phyloP scores from a whole-genome alignment of 2,797 vertebrate species.

The Potorous gilbertii region DNA sequence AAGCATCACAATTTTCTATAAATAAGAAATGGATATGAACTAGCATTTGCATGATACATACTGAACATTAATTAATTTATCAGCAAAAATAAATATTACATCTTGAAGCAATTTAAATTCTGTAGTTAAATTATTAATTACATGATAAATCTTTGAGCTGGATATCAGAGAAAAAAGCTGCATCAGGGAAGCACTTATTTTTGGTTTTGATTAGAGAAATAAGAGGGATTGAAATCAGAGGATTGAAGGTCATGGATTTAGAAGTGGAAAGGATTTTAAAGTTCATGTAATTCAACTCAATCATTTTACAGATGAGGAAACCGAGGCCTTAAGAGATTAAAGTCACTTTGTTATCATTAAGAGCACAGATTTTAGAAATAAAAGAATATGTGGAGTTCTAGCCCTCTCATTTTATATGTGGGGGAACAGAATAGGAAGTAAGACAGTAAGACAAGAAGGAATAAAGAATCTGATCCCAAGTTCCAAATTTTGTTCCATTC shows the following conservation, averaged over 20 bases:
- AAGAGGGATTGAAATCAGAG: neutral
- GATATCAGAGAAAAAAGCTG: neutral
- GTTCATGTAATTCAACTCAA: neutral
- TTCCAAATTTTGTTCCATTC: neutral
- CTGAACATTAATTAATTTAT: slow-evolving; percentile 74
- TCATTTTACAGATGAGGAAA: neutral
- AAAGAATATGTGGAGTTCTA: neutral
- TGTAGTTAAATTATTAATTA: slow-evolving; percentile 70
- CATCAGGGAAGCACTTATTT: neutral
- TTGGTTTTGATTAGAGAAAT: slow-evolving; percentile 37
- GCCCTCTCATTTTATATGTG: neutral
- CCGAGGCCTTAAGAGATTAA: neutral
- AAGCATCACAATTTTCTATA: slow-evolving; percentile 63
- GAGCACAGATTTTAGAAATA: neutral
- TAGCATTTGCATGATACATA: slow-evolving; percentile 71
- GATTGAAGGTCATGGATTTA: neutral
- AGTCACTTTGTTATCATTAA: neutral
- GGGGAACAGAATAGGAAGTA: neutral
- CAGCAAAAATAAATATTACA: slow-evolving; percentile 69
- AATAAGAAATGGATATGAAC: slow-evolving; percentile 64
- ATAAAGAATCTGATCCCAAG: neutral
- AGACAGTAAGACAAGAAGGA: neutral
- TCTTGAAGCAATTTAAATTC: slow-evolving; percentile 60
- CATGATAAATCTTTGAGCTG: slow-evolving; percentile 41
- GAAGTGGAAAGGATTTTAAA: neutral